Percentiles rank a stretch among this genome's conserved stretches.
Conservation (phyloP, 2,888 invertebrate species). For the Leptogaster cylindrica region DNA sequence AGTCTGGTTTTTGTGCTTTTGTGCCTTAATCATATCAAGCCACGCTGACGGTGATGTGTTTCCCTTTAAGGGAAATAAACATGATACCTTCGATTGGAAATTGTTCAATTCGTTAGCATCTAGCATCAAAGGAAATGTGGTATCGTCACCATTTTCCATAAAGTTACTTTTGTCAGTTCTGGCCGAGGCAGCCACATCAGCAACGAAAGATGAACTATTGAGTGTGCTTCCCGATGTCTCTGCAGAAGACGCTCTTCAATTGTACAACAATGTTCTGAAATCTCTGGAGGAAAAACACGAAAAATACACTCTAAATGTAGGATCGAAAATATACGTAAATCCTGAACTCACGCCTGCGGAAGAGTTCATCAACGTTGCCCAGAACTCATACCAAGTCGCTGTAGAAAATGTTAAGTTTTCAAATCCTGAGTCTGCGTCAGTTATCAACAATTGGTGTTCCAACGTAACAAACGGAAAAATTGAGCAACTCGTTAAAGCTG, state of each 20-base stretch:
- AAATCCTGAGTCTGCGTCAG: constrained; percentile 65
- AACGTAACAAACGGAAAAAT: constrained; percentile 70
- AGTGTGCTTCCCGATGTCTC: constrained; percentile 41
- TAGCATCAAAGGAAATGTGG: constrained; percentile 66
- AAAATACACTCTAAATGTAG: constrained; percentile 69
- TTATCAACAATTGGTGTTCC: constrained; percentile 82
- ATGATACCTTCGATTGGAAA: constrained; percentile 73
- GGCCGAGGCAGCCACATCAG: constrained; percentile 70
- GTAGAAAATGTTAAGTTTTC: constrained; percentile 70
- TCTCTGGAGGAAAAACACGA: constrained; percentile 46
- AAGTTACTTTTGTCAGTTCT: constrained; percentile 76
- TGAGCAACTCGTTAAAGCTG: not conserved
- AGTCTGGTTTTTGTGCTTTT: not conserved
- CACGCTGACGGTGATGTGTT: constrained; percentile 55
- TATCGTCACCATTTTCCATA: constrained; percentile 78
- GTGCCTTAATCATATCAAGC: too few relatives aligned
- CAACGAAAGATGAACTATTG: constrained; percentile 50
- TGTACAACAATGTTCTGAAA: not conserved
- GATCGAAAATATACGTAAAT: constrained; percentile 71
- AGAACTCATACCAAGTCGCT: constrained; percentile 71
- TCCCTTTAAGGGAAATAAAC: constrained; percentile 57
- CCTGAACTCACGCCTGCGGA: constrained; percentile 65
- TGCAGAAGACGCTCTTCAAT: not conserved
- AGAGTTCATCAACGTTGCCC: constrained; percentile 68
- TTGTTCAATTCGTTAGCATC: constrained; percentile 64